phyloP scores from a whole-genome alignment of 30 jellyfish, hydroid and myxozoan genomes.

The Aurelia coerulea region DNA sequence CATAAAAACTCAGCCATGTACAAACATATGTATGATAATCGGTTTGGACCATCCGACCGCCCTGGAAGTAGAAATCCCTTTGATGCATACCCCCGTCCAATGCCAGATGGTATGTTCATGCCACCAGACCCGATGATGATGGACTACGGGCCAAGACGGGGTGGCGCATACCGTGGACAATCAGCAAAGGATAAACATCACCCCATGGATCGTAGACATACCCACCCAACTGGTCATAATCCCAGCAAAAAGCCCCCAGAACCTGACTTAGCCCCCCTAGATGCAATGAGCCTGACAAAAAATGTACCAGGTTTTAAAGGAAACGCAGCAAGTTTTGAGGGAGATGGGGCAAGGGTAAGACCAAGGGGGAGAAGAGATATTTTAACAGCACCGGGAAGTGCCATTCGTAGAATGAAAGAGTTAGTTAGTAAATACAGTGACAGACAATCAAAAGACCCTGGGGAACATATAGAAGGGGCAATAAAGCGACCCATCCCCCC shows the following conservation, averaged over 20 bases:
- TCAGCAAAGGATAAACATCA: conserved; percentile 18
- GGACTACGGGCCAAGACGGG: conserved; percentile 38
- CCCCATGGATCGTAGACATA: conserved; percentile 10
- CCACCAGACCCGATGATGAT: conserved; percentile 58
- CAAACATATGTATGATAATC: conserved; percentile 10
- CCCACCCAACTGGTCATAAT: conserved; percentile 7
- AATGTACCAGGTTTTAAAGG: conserved; percentile 36
- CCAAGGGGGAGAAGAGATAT: conserved; percentile 40
- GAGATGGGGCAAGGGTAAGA: conserved; percentile 3
- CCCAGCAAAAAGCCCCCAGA: conserved; percentile 32
- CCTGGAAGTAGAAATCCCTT: conserved; percentile 39
- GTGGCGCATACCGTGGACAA: conserved; percentile 18
- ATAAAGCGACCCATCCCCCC: conserved; percentile 34
- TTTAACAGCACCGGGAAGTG: conserved; percentile 74
- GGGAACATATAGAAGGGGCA: conserved; percentile 2
- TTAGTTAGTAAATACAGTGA: conserved; percentile 65
- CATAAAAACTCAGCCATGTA: conserved; percentile 9
- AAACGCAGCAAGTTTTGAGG: conserved; percentile 7
- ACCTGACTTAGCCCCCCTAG: conserved; percentile 48
- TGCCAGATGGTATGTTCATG: conserved; percentile 36
- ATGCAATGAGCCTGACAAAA: conserved; percentile 22
- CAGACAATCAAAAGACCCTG: conserved; percentile 37
- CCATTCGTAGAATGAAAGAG: conserved; percentile 69
- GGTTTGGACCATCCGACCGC: conserved; percentile 9
- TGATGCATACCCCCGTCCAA: conserved; percentile 42